Evolutionary conservation across 1,140 invertebrate species (phyloP), one percentile per base, ranked within the genome.

Genomic region (Leptestheria dahalacensis): DNA sequence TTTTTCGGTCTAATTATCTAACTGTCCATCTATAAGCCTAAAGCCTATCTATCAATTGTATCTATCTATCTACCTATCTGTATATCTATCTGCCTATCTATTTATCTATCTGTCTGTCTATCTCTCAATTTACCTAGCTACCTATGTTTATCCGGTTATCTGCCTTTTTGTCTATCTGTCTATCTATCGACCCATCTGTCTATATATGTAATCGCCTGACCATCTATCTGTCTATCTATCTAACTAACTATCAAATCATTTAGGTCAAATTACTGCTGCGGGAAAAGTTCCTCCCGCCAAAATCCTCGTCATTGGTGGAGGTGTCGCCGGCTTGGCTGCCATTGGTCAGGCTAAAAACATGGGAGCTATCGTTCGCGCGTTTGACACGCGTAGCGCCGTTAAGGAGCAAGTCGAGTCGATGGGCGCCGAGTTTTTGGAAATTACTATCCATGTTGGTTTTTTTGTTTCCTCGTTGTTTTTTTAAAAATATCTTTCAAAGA

Each of bases 381-480:
- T 92, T 73, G 90, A 94, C 70, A 91, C 88, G 0, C 72, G 90
- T 50, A 79, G 85, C 2, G 86, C 85, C 23, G 88, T 91, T 1
- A 85, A 88, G 67, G 89, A 92, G 69, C 89, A 93, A 75, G 85
- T 92, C n/a, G 85, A 92, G 71, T 88, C 85, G 21, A 78, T 93
- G 62, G 90, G 90, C 24, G 88, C 86, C 3, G 84, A 91, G 72
- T 91, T 91, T 71, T 75, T 91, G 41, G 84, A 86, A 66, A 77
- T 89, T 64, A 75, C 81, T 63, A 74, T 87, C 62, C 76, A 85
- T 77, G 83, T 81, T 67, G 63, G 53, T 15, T 3, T 3, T 59
- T 48, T n/a, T 11, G 6, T 15, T 15, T 41, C 6, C 6, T 41
- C n/a, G n/a, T n/a, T n/a, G n/a, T n/a, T n/a, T n/a, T n/a, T n/a